phyloP scores from a whole-genome alignment of 2,113 vertebrate species.

The Oxyura jamaicensis region DNA sequence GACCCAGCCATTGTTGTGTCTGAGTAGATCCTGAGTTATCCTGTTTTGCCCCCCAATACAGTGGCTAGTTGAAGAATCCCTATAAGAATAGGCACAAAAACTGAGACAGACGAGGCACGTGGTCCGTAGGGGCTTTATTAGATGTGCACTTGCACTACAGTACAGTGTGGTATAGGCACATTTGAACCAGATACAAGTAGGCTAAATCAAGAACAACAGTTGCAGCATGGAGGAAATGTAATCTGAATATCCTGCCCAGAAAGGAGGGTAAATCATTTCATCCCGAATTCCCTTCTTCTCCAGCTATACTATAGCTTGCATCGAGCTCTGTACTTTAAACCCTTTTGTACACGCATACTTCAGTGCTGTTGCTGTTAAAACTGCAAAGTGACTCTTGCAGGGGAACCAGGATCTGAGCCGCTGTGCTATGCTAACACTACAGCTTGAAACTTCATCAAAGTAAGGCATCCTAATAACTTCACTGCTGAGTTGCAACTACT shows the following conservation, averaged over 20 bases:
- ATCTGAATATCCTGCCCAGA: conserved; percentile 12
- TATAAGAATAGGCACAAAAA: not conserved
- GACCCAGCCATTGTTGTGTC: not conserved
- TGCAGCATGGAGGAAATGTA: conserved; percentile 17
- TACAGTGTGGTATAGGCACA: conserved; percentile 46
- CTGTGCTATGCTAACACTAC: not conserved
- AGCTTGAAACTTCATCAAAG: not conserved
- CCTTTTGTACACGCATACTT: not conserved
- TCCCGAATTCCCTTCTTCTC: not conserved
- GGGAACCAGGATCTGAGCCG: not conserved
- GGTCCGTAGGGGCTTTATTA: conserved; percentile 42
- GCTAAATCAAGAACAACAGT: conserved; percentile 29
- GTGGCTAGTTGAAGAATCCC: rapidly evolving
- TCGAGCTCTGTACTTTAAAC: not conserved
- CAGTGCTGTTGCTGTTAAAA: not conserved
- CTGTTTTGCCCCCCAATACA: not conserved
- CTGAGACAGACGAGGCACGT: not conserved
- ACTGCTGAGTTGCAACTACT: conserved; percentile 16
- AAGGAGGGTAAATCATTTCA: not conserved
- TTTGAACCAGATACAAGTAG: not conserved
- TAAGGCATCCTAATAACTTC: not conserved
- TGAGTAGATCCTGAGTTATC: not conserved
- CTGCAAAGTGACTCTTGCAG: not conserved
- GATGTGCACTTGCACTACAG: conserved; percentile 45
- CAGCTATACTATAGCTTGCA: not conserved